A percentile compares a stretch with the other conserved stretches of the same genome.
Conservation (phyloP, 2,888 invertebrate genomes). For the Geotrupes spiniger region DNA sequence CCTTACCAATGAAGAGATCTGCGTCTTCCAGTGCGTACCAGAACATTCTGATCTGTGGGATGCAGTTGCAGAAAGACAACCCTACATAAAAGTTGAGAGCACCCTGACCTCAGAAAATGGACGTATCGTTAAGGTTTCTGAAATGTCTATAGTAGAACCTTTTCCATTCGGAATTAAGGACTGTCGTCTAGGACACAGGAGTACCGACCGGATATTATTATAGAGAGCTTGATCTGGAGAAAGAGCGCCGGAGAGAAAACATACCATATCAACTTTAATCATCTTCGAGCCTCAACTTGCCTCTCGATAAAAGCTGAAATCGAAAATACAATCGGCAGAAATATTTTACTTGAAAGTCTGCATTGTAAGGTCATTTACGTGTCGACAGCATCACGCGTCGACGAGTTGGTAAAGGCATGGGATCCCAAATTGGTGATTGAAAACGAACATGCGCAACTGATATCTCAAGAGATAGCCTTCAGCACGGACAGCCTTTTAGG, state of each 20-base stretch:
- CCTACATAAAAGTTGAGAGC: conserved; percentile 37
- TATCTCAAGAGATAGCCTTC: conserved; percentile 34
- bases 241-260: conserved; percentile 27
- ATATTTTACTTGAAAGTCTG: conserved; percentile 32
- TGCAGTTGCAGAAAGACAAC: conserved; percentile 31
- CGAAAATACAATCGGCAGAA: conserved; percentile 28
- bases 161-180: background rate
- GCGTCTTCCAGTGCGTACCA: conserved; percentile 34
- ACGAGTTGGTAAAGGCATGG: conserved; percentile 37
- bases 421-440: conserved; percentile 37
- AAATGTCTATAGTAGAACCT: conserved; percentile 3
- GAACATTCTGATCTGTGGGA: background rate
- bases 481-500: conserved; percentile 28
- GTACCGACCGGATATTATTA: conserved; percentile 36
- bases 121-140: conserved; percentile 8
- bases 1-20: conserved; percentile 25
- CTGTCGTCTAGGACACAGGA: conserved; percentile 21
- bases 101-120: conserved; percentile 20
- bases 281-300: conserved; percentile 39
- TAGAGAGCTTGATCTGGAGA: conserved; percentile 37
- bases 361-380: conserved; percentile 38
- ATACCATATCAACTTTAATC: conserved; percentile 41
- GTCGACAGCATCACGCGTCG: conserved; percentile 34
- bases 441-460: conserved; percentile 33
- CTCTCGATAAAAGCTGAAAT: conserved; percentile 36